phyloP scores from a whole-genome alignment of 1,140 invertebrate genomes.

The Doryteuthis pealeii region DNA sequence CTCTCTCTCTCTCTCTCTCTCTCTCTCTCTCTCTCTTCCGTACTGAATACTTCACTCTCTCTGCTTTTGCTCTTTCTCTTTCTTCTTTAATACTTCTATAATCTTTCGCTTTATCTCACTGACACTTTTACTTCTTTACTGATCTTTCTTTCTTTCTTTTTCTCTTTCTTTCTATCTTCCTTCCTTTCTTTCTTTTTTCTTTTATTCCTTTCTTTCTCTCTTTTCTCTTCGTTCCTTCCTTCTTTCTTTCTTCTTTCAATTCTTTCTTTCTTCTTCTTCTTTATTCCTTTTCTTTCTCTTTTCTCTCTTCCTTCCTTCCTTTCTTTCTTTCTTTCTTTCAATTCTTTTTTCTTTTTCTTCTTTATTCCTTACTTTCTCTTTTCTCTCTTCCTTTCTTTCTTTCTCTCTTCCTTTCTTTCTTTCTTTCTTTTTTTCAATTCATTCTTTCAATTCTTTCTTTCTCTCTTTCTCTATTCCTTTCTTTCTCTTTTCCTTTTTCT shows the following conservation, averaged over 20 bases:
- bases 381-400: neutral
- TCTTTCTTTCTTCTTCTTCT: too few relatives aligned
- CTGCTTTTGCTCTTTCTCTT: neutral
- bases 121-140: neutral
- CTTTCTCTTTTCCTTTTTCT: too few relatives aligned
- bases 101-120: neutral
- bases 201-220: neutral
- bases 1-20: conserved; percentile 1
- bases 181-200: neutral
- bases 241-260: too few relatives aligned
- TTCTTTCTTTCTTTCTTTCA: neutral
- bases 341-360: too few relatives aligned
- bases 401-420: neutral
- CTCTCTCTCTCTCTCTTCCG: neutral
- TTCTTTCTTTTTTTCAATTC: neutral
- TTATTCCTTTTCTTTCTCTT: neutral
- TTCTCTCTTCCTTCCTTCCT: neutral
- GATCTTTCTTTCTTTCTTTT: neutral
- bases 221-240: neutral
- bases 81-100: neutral
- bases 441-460: too few relatives aligned
- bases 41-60: neutral
- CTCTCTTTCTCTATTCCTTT: too few relatives aligned
- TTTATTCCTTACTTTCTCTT: too few relatives aligned
- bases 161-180: neutral